Evolutionary conservation across 23 tunicate species (phyloP), one percentile per base, ranked within the genome.

Genomic region (Botrylloides violaceus): DNA sequence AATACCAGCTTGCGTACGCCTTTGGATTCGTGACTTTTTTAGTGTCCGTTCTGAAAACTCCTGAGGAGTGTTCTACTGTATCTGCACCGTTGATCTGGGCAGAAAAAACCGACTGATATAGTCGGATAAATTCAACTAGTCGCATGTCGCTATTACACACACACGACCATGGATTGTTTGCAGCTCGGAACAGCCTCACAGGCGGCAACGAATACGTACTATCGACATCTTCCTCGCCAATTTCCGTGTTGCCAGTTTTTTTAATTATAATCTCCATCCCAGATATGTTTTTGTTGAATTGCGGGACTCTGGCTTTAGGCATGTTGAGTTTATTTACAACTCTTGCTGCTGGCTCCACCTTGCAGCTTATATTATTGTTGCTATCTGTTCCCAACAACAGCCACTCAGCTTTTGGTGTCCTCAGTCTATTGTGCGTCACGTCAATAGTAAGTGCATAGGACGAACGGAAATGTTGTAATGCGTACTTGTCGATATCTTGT

Each of bases 151-250:
- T 19, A 30, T 68, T 15, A 59, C 92, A 78, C 3, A n/a, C 27
- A 37, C 92, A 84, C 21, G 38, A 23, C 92, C 92, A 84, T 5
- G 92, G 83, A 47, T 84, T 84, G 24, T 65, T 63, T 2, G 75
- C 66, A 0, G 84, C 83, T 63, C 83, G 50, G 5, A 84, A 50
- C 64, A 84, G 64, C 9, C 70, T 59, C 49, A 64, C 37, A 5
- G 62, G 62, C 55, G 55, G 18, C 26, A 23, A n/a, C n/a, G n/a
- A n/a, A n/a, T n/a, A n/a, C n/a, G n/a, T n/a, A n/a, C n/a, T n/a
- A 15, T 7, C 15, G 53, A 43, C 53, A 7, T 15, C 15, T 43
- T 43, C 12, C 53, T 9, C 9, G 9, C 15, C 53, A 15, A 43
- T 9, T 43, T 43, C 53, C 9, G 9, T 43, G 15, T 43, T 43